Percentiles rank a stretch among this genome's conserved stretches.
phyloP scores from a whole-genome alignment of 2,797 vertebrate genomes.

The Gymnocypris eckloni region DNA sequence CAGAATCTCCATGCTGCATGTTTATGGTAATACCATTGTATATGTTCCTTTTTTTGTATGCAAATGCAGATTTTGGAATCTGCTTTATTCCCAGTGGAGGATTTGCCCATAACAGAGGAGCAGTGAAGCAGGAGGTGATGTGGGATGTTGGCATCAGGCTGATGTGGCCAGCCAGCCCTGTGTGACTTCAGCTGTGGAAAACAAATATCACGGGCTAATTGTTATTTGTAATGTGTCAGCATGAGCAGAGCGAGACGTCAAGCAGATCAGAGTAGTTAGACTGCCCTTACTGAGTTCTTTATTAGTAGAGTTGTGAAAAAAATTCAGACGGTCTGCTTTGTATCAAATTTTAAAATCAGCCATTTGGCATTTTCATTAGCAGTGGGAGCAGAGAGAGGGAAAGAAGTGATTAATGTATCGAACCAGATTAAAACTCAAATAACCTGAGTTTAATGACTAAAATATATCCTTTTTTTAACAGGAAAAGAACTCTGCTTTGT shows the following conservation, averaged over 20 bases:
- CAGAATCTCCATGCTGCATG: background rate
- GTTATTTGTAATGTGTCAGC: slow-evolving; percentile 3
- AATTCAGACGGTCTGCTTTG: background rate
- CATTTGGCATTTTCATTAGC: background rate
- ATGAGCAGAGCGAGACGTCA: background rate
- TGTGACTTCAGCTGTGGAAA: slow-evolving; percentile 23
- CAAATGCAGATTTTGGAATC: background rate
- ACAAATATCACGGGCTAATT: background rate
- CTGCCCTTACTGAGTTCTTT: background rate
- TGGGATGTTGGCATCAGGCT: slow-evolving; percentile 1
- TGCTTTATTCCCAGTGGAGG: background rate
- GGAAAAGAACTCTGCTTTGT: background rate
- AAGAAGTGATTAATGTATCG: background rate
- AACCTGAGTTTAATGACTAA: background rate
- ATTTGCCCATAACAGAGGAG: background rate
- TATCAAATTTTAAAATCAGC: background rate
- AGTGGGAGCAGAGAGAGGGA: background rate
- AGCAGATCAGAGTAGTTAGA: background rate
- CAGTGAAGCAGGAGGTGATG: background rate
- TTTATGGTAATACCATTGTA: background rate
- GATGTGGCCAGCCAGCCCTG: slow-evolving; percentile 7
- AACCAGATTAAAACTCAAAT: background rate
- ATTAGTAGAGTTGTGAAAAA: background rate
- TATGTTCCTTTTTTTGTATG: background rate
- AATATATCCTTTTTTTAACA: background rate